Percentiles rank a stretch among this genome's conserved stretches.
These are phyloP conservation scores for Pseudolaguvia tuberculata DNA, from an alignment of 2,113 vertebrate genomes.

Conservation along the genomic window DNA sequence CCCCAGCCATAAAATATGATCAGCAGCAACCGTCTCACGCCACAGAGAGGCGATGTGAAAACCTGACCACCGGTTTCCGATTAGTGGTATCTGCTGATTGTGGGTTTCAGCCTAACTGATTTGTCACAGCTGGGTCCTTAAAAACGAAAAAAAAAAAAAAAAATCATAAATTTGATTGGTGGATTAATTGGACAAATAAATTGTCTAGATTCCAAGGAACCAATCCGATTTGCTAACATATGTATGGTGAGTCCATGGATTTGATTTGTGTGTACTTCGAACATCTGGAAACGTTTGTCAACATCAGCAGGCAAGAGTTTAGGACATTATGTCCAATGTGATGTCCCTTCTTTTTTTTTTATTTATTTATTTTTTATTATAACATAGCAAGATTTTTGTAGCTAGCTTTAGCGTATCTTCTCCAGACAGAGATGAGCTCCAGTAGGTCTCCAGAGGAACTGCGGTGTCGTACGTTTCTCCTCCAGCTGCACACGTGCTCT, in stretches of 20 bases:
- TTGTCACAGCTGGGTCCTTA: too few species aligned
- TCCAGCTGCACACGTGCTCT: conserved; percentile 31
- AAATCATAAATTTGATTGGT: too few species aligned
- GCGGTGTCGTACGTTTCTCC: conserved; percentile 1
- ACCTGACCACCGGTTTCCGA: too few species aligned
- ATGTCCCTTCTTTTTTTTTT: not conserved
- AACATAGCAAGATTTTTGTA: not conserved
- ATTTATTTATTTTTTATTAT: not conserved
- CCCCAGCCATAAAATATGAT: too few species aligned
- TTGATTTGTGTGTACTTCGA: not conserved
- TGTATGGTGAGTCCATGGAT: not conserved
- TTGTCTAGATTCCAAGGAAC: not conserved
- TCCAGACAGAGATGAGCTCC: conserved; percentile 26
- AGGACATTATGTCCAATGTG: not conserved
- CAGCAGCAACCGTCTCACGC: not conserved
- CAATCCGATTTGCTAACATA: not conserved
- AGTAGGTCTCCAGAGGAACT: conserved; percentile 11
- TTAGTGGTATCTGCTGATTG: too few species aligned
- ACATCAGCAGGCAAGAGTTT: conserved; percentile 6
- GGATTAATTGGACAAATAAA: not conserved
- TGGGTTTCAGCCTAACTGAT: too few species aligned
- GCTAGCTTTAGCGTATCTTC: not conserved
- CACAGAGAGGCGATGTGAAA: not conserved
- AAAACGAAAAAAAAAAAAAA: too few species aligned
- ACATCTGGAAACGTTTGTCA: conserved; percentile 10